A percentile compares a stretch with the other conserved stretches of the same genome.
These are phyloP conservation scores for Palaemon carinicauda DNA, from an alignment of 1,140 invertebrate species.

Conservation along the genomic window DNA sequence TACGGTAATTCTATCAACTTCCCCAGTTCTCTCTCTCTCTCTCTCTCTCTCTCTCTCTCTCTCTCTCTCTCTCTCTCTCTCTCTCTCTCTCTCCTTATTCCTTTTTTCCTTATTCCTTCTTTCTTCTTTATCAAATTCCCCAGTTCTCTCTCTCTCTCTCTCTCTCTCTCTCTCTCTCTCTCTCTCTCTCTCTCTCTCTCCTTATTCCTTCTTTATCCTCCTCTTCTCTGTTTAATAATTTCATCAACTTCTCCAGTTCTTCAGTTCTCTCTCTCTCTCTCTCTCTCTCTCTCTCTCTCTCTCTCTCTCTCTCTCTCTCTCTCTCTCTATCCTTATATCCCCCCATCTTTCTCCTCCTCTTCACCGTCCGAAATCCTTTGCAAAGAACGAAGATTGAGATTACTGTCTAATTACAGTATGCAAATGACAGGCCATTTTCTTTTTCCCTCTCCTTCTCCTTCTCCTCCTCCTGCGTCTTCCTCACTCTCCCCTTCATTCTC, in stretches of 20 bases:
- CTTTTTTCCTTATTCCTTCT: background rate
- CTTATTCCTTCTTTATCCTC: background rate
- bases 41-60: slow-evolving; percentile 4
- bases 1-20: background rate
- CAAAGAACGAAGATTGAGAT: background rate
- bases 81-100: background rate
- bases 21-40: background rate
- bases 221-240: background rate
- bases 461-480: no score
- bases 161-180: background rate
- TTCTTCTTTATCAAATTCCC: no score
- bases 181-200: background rate
- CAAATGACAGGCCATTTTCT: background rate
- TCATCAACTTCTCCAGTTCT: background rate
- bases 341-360: background rate
- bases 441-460: no score
- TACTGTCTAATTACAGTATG: background rate
- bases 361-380: background rate
- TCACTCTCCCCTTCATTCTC: no score
- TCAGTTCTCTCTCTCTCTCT: background rate
- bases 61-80: background rate
- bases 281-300: background rate
- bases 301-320: background rate
- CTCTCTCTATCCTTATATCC: background rate
- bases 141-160: background rate